A percentile compares a stretch with the other conserved stretches of the same genome.
Conservation (phyloP, 2,888 invertebrate genomes). For the Anoncus sp. region DNA sequence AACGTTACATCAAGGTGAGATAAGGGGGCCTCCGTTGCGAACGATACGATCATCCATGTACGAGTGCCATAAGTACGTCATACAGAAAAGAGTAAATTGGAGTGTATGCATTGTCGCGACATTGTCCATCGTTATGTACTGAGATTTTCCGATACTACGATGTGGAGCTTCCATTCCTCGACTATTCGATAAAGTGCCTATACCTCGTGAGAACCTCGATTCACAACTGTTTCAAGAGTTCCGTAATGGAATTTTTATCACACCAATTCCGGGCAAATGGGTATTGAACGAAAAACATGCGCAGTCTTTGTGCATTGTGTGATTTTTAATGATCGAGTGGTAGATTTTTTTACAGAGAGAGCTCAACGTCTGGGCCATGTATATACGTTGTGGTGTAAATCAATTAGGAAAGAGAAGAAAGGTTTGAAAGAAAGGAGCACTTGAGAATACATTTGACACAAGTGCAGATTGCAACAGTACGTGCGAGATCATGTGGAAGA, state of each 20-base stretch:
- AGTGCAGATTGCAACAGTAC: too few relatives aligned
- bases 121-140: neutral
- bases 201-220: constrained; percentile 1
- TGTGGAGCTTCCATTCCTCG: constrained; percentile 1
- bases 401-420: too few relatives aligned
- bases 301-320: neutral
- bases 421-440: too few relatives aligned
- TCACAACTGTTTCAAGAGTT: neutral
- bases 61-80: constrained; percentile 20
- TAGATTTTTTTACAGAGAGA: too few relatives aligned
- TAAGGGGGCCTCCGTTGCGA: constrained; percentile 53
- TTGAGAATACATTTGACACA: too few relatives aligned
- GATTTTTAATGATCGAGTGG: neutral
- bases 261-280: neutral
- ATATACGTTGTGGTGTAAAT: too few relatives aligned
- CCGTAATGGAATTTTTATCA: neutral
- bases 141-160: constrained; percentile 14
- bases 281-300: neutral
- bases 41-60: constrained; percentile 40
- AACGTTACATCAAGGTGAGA: constrained; percentile 30
- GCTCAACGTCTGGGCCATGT: too few relatives aligned
- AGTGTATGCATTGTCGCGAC: constrained; percentile 12
- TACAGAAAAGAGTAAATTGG: constrained; percentile 14
- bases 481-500: too few relatives aligned
- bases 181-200: neutral